phyloP scores from a whole-genome alignment of 2,113 vertebrate genomes.

The Paedocypris sp. region DNA sequence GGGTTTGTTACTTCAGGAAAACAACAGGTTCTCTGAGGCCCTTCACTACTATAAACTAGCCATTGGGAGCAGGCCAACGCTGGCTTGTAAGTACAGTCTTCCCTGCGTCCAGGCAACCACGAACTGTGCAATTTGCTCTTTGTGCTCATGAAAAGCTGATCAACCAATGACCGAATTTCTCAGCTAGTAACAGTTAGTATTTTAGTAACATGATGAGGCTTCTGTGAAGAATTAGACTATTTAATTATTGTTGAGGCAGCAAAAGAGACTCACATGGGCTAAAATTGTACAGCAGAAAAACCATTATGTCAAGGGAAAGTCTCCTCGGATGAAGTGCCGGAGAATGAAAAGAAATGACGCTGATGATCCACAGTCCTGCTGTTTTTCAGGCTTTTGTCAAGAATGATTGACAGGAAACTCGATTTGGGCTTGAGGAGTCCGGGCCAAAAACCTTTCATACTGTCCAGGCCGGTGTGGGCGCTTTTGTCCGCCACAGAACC shows the following conservation, averaged over 20 bases:
- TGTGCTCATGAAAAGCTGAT: too few species aligned
- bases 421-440: slow-evolving; percentile 21
- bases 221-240: too few species aligned
- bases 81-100: slow-evolving; percentile 87
- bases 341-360: slow-evolving; percentile 34
- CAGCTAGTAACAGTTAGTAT: too few species aligned
- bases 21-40: slow-evolving; percentile 88
- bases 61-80: slow-evolving; percentile 89
- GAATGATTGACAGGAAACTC: slow-evolving; percentile 34
- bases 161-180: too few species aligned
- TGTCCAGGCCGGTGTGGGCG: not conserved
- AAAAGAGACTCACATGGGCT: too few species aligned
- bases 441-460: slow-evolving; percentile 15
- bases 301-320: too few species aligned
- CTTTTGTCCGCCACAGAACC: not conserved
- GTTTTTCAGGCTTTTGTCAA: slow-evolving; percentile 23
- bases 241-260: too few species aligned
- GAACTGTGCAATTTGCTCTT: too few species aligned
- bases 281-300: too few species aligned
- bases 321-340: slow-evolving; percentile 8
- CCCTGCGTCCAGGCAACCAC: slow-evolving; percentile 50
- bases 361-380: slow-evolving; percentile 25
- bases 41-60: slow-evolving; percentile 96
- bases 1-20: slow-evolving; percentile 92
- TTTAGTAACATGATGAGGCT: too few species aligned